Evolutionary conservation across 2,113 vertebrate species (phyloP), one percentile per base, ranked within the genome.

Genomic region (Sinocyclocheilus maitianheensis): DNA sequence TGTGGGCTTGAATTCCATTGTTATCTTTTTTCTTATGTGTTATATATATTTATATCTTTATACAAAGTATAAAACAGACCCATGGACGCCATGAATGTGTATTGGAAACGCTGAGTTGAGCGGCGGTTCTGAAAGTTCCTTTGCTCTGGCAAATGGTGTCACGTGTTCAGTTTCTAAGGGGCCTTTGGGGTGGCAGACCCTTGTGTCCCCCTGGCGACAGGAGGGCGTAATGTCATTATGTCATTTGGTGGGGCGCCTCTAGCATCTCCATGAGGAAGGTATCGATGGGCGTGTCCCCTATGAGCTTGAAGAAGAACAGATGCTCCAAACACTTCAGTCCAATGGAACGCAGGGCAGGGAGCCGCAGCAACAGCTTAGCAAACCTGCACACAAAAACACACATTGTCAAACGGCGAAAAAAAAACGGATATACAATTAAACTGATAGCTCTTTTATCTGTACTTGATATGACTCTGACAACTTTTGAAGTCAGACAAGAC

Each of bases 201-300:
- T 67, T 86, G 16, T 20, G 86, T 26, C 81, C 84, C 84, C 86
- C 74, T 72, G 82, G 85, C 22, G n/a, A 83, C 55, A 69, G 58
- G 75, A 40, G 51, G 72, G 26, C 26, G 30, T 58, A 85, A 72
- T 76, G 71, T 86, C 77, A 93, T 95, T 97, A 99, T 93, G 98
- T 99, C 96, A 98, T 96, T 94, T 99, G 98, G 93, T 99, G 97
- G 0, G 98, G 98, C 0, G 98, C 97, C 91, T 99, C 98, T 91
- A 99, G 96, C 98, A 99, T 99, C 93, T 99, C 98, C 98, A 99
- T 99, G 91, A 99, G 92, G 94, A 99, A 99, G 91, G 98, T 99
- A 96, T 99, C 98, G 6, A 99, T 99, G 53, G 98, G 98, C 3
- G 98, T 99, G 95, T 99, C 98, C 0, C 98, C 98, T 87, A 99